A percentile compares a stretch with the other conserved stretches of the same genome.
These are phyloP conservation scores for Eublepharis macularius DNA, from an alignment of 2,113 vertebrate genomes.

Conservation along the genomic window DNA sequence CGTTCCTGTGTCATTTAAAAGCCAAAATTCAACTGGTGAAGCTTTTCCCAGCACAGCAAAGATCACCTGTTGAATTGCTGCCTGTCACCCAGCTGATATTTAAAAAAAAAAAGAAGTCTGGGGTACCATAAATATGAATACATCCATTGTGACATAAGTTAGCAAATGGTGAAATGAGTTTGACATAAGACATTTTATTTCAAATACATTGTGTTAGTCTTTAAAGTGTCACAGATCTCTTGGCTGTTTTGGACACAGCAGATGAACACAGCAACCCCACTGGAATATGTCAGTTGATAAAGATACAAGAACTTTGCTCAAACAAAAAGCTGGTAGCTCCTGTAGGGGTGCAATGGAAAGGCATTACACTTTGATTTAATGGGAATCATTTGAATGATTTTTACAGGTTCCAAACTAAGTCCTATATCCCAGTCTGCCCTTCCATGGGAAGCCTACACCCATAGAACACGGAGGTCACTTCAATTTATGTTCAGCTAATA, in stretches of 20 bases:
- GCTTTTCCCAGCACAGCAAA: not conserved
- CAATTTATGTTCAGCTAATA: not conserved
- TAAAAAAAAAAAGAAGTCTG: too few relatives aligned
- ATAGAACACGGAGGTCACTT: not conserved
- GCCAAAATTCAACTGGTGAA: not conserved
- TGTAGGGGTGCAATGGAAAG: not conserved
- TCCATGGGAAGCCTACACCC: not conserved
- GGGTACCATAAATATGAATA: too few relatives aligned
- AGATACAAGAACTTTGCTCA: not conserved
- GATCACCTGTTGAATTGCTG: not conserved
- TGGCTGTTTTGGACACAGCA: too few relatives aligned
- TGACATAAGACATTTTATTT: too few relatives aligned
- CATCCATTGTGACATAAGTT: too few relatives aligned
- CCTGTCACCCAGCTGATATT: not conserved
- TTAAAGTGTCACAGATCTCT: too few relatives aligned
- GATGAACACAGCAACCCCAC: too few relatives aligned
- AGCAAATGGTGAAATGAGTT: too few relatives aligned
- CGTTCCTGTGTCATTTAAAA: not conserved
- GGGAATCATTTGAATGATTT: not conserved
- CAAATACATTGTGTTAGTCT: too few relatives aligned
- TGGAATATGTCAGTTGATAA: not conserved
- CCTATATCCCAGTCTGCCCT: not conserved
- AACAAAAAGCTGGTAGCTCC: not conserved
- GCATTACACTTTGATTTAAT: not conserved
- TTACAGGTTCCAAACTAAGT: constrained; percentile 9